Evolutionary conservation across 2,888 invertebrate genomes (phyloP).

Genomic region (Lepidochrysops patricia): DNA sequence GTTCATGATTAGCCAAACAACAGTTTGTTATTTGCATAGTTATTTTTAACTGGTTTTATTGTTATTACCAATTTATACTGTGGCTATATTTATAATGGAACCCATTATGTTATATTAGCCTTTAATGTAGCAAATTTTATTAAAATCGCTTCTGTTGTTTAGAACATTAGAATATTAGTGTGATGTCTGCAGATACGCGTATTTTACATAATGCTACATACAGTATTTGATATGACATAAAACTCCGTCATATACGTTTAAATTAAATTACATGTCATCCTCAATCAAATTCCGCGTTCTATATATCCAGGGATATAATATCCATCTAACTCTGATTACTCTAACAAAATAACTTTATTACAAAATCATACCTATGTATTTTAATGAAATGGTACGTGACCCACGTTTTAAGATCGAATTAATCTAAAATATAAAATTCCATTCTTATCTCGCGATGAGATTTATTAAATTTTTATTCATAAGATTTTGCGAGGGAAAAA

Average conservation of each 20-base stretch:
- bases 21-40: no score
- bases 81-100: no score
- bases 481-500: not conserved
- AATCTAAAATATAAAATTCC: conserved; percentile 3
- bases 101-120: no score
- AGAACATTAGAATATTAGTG: no score
- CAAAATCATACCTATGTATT: not conserved
- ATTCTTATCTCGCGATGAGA: not conserved
- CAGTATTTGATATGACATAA: no score
- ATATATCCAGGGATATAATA: not conserved
- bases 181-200: no score
- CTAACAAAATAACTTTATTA: not conserved
- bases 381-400: not conserved
- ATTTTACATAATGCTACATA: no score
- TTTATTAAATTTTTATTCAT: conserved; percentile 1
- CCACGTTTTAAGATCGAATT: not conserved
- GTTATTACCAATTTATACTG: no score
- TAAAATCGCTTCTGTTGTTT: no score
- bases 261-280: not conserved
- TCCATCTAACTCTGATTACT: not conserved
- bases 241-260: not conserved
- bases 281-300: not conserved
- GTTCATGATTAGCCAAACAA: no score
- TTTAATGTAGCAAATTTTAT: no score
- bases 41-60: no score